Percentiles rank a stretch among this genome's conserved stretches.
These are phyloP conservation scores for Enteromius anoplus DNA, from an alignment of 2,797 vertebrate species.

Conservation along the genomic window DNA sequence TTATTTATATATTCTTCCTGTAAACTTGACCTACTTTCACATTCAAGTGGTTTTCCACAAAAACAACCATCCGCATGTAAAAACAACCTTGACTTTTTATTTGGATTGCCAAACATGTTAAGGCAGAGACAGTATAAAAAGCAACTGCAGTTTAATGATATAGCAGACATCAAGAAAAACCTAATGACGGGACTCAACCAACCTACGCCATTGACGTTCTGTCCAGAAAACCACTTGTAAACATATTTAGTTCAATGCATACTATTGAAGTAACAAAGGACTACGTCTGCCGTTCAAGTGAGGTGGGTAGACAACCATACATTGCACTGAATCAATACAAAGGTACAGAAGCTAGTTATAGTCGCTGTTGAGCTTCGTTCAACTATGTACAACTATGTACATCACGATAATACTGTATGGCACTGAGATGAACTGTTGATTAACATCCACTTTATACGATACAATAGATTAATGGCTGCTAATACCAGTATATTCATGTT, in stretches of 20 bases:
- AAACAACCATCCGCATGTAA: conserved; percentile 62
- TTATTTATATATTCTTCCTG: neutral
- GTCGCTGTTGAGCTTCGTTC: conserved; percentile 76
- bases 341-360: conserved; percentile 68
- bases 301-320: conserved; percentile 83
- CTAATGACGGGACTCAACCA: conserved; percentile 89
- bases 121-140: conserved; percentile 99
- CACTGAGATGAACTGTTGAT: conserved; percentile 89
- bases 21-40: neutral
- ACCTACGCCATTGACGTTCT: conserved; percentile 88
- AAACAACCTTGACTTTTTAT: conserved; percentile 87
- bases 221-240: conserved; percentile 93
- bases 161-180: conserved; percentile 89
- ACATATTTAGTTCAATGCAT: conserved; percentile 89
- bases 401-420: conserved; percentile 92
- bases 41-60: too few species aligned
- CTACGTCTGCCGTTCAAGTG: conserved; percentile 83
- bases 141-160: conserved; percentile 86
- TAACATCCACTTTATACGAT: conserved; percentile 92
- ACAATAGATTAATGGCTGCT: conserved; percentile 95
- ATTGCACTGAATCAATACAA: conserved; percentile 74
- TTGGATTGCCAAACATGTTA: conserved; percentile 99
- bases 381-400: conserved; percentile 94
- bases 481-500: conserved; percentile 63
- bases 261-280: conserved; percentile 97